Evolutionary conservation across 2,888 invertebrate genomes (phyloP), one percentile per base, ranked within the genome.

Genomic region (Daptonema setosum): DNA sequence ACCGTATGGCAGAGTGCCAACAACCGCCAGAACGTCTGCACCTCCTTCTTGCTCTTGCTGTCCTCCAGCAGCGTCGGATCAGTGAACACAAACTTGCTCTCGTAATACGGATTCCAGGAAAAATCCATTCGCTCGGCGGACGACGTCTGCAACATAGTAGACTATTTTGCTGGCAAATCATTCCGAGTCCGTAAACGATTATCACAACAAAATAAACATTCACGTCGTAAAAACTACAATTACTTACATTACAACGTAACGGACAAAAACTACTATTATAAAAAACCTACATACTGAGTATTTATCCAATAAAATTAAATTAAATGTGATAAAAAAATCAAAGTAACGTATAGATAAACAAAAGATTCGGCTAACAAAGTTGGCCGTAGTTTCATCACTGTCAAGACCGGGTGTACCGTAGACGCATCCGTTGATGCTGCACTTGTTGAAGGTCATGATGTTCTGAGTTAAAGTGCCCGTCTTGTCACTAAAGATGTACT

Each of bases 381-480:
- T n/a, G n/a, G n/a, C n/a, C n/a, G n/a, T n/a, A 8, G 28, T 5
- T 14, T 28, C 14, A 35, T 8, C 35, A 8, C 30, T 52, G 17
- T 11, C 24, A 56, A n/a, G n/a, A n/a, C n/a, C n/a, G n/a, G n/a
- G n/a, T n/a, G n/a, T n/a, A n/a, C 97, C 97, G 73, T 88, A 97
- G 57, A 83, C 80, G 63, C 81, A 80, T 5, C 87, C 91, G 63
- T 82, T 84, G 64, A 97, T 88, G 61, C 93, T 87, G 73, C 93
- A 93, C 76, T 95, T 95, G 75, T 95, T 95, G 75, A 97, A 97
- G 57, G 91, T 87, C 97, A 97, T 97, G 65, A 97, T 91, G 74
- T 97, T 97, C 78, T 93, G 91, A 29, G 97, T 97, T 58, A 97
- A 78, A 20, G 97, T 97, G 66, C 97, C 97, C 60, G 97, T 97